Conservation (phyloP, 2,888 invertebrate species). For the Oeneis ivallda region DNA sequence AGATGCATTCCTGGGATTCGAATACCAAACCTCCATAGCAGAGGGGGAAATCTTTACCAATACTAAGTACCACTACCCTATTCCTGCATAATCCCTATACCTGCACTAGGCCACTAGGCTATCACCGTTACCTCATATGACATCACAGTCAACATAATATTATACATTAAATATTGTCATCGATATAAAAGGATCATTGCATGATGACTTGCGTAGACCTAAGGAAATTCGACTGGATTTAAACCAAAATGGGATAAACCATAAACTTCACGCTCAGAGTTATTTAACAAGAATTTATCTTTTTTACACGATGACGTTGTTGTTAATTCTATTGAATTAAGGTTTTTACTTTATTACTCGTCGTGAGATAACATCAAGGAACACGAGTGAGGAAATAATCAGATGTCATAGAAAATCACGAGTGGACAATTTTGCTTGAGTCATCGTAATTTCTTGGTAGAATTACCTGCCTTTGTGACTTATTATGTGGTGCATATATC, state of each 20-base stretch:
- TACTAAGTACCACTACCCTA: too few species aligned
- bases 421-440: slow-evolving; percentile 25
- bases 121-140: neutral
- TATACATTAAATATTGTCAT: too few species aligned
- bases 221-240: slow-evolving; percentile 2
- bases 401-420: slow-evolving; percentile 24
- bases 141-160: neutral
- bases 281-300: slow-evolving; percentile 7
- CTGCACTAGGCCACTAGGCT: too few species aligned
- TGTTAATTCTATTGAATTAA: slow-evolving; percentile 1
- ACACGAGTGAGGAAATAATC: slow-evolving; percentile 19
- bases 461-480: slow-evolving; percentile 12
- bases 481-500: slow-evolving; percentile 9
- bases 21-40: too few species aligned
- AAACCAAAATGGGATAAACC: slow-evolving; percentile 23
- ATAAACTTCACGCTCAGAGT: neutral
- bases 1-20: too few species aligned
- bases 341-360: neutral
- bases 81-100: too few species aligned
- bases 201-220: neutral
- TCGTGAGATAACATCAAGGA: slow-evolving; percentile 19
- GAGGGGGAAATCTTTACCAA: too few species aligned
- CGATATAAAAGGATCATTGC: neutral
- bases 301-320: slow-evolving; percentile 16
- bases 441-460: slow-evolving; percentile 14